Percentiles rank a stretch among this genome's conserved stretches.
Conservation (phyloP, 2,113 vertebrate genomes). For the Brachyhypopomus occidentalis region DNA sequence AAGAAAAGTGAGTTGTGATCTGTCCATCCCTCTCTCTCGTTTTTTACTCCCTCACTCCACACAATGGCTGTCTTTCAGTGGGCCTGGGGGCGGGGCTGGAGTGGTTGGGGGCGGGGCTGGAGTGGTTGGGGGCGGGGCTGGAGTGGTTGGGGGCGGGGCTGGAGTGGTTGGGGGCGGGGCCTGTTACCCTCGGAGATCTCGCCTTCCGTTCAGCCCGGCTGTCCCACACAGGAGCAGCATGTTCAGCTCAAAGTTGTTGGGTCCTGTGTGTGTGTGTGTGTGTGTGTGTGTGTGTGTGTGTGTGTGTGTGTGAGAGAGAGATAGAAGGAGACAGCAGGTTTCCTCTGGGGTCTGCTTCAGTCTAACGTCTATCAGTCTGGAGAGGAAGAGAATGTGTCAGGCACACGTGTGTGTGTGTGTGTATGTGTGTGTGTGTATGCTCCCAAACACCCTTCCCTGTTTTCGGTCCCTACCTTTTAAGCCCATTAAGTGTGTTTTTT, state of each 20-base stretch:
- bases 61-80: constrained; percentile 64
- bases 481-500: too few relatives aligned
- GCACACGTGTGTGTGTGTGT: constrained; percentile 10
- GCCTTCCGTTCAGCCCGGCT: constrained; percentile 15
- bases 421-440: constrained; percentile 7
- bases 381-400: too few relatives aligned
- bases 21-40: neutral
- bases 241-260: constrained; percentile 45
- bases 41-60: constrained; percentile 8
- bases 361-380: too few relatives aligned
- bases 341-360: too few relatives aligned
- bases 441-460: too few relatives aligned
- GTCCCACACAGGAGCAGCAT: constrained; percentile 52
- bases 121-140: neutral
- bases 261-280: constrained; percentile 8
- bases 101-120: too few relatives aligned
- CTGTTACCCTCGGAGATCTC: constrained; percentile 41
- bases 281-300: constrained; percentile 2
- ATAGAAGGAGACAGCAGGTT: neutral
- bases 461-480: too few relatives aligned
- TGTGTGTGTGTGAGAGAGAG: constrained; percentile 30
- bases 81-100: neutral
- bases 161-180: neutral
- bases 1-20: too few relatives aligned
- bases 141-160: too few relatives aligned